Evolutionary conservation across 2,797 vertebrate species (phyloP).

Genomic region (Pygocentrus nattereri): DNA sequence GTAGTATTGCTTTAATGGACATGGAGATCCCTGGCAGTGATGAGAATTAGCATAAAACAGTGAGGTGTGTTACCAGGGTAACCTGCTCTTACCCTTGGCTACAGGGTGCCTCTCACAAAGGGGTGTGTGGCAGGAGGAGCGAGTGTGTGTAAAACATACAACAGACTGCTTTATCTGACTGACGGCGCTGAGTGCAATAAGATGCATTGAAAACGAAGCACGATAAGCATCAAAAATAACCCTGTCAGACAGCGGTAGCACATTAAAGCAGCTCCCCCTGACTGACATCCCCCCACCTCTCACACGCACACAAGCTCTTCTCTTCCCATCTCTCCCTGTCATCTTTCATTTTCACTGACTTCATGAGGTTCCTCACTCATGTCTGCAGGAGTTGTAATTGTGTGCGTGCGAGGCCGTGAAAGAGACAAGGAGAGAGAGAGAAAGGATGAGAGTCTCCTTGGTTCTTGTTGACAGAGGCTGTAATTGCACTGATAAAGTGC

Average conservation of each 20-base stretch:
- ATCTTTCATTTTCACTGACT: constrained; percentile 57
- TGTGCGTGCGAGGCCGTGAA: background rate
- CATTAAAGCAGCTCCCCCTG: constrained; percentile 64
- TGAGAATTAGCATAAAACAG: background rate
- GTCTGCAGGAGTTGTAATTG: constrained; percentile 66
- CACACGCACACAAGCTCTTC: constrained; percentile 19
- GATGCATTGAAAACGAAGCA: constrained; percentile 53
- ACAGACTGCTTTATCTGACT: constrained; percentile 25
- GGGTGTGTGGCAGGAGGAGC: background rate
- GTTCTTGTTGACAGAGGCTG: constrained; percentile 71
- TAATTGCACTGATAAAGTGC: constrained; percentile 82
- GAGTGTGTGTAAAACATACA: background rate
- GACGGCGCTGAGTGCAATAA: constrained; percentile 24
- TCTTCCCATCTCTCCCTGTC: constrained; percentile 44
- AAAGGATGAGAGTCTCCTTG: constrained; percentile 53
- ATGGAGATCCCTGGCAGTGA: background rate
- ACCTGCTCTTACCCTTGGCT: background rate
- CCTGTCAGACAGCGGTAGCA: constrained; percentile 67
- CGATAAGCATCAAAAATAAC: constrained; percentile 54
- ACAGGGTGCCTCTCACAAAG: background rate
- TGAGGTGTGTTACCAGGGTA: constrained; percentile 17
- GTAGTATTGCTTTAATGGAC: background rate
- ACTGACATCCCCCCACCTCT: constrained; percentile 57
- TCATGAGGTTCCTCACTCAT: constrained; percentile 69
- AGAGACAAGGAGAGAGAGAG: background rate